Percentiles rank a stretch among this genome's conserved stretches.
Conservation (phyloP, 1,140 invertebrate genomes). For the Oryctes rhinoceros region DNA sequence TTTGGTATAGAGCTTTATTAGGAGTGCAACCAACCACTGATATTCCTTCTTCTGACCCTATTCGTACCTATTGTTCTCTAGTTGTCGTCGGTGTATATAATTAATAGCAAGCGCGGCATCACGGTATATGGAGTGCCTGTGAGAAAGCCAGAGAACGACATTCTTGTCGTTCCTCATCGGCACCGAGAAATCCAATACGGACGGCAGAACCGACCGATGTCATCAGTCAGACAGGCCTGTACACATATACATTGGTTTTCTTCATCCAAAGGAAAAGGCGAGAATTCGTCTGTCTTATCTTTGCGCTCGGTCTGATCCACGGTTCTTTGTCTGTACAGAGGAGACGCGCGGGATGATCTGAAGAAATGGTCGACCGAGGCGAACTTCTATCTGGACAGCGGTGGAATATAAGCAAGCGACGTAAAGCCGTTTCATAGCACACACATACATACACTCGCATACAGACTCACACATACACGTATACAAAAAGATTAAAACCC, state of each 20-base stretch:
- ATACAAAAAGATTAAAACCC: constrained; percentile 43
- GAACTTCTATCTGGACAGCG: constrained; percentile 24
- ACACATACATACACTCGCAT: constrained; percentile 11
- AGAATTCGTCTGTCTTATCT: constrained; percentile 32
- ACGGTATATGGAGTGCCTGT: constrained; percentile 40
- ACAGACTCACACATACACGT: background rate
- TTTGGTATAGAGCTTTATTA: constrained; percentile 31
- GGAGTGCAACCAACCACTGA: background rate
- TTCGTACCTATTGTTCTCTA: constrained; percentile 39
- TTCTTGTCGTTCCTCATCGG: constrained; percentile 41
- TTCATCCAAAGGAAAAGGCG: constrained; percentile 35
- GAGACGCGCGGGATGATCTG: constrained; percentile 17
- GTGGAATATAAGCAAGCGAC: constrained; percentile 30
- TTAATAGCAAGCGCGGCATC: constrained; percentile 43
- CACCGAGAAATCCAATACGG: constrained; percentile 42
- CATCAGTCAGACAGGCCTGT: constrained; percentile 42
- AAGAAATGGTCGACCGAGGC: constrained; percentile 32
- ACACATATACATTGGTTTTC: constrained; percentile 31
- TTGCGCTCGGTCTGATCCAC: constrained; percentile 25
- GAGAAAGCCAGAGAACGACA: constrained; percentile 43
- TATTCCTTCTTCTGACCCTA: constrained; percentile 25
- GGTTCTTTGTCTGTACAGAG: constrained; percentile 24
- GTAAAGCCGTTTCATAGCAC: constrained; percentile 27
- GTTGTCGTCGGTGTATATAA: constrained; percentile 42
- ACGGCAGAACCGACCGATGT: constrained; percentile 39